phyloP scores from a whole-genome alignment of 1,140 invertebrate genomes.

The Xylocopa sonorina region DNA sequence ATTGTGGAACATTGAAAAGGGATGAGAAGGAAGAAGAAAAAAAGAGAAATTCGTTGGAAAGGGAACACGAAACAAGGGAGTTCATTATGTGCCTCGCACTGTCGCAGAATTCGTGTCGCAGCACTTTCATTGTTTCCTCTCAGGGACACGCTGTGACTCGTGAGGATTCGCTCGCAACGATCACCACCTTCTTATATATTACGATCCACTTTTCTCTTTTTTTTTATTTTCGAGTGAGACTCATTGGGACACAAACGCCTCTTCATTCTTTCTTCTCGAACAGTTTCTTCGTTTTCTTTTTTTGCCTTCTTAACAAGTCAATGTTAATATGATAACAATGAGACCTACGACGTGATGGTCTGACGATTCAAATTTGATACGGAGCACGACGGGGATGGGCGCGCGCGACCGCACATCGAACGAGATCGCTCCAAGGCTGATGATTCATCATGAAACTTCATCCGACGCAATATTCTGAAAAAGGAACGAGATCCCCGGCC shows the following conservation, averaged over 20 bases:
- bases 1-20: neutral
- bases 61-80: neutral
- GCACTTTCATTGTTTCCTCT: constrained; percentile 24
- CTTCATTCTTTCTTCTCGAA: neutral
- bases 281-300: neutral
- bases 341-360: too few relatives aligned
- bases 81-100: neutral
- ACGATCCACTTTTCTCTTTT: neutral
- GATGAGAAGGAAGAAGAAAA: too few relatives aligned
- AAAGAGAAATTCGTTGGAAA: too few relatives aligned
- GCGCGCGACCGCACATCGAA: constrained; percentile 14
- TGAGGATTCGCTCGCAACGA: constrained; percentile 1
- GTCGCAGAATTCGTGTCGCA: constrained; percentile 15
- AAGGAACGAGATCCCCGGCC: constrained; percentile 9
- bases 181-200: neutral
- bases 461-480: constrained; percentile 25
- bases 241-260: neutral
- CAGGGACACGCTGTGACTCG: constrained; percentile 5
- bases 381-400: neutral
- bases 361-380: constrained; percentile 11
- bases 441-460: constrained; percentile 41
- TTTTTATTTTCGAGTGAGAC: neutral
- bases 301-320: neutral
- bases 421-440: constrained; percentile 30
- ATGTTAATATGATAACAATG: neutral